Evolutionary conservation across 2,888 invertebrate genomes (phyloP).

Genomic region (Mimas tiliae): DNA sequence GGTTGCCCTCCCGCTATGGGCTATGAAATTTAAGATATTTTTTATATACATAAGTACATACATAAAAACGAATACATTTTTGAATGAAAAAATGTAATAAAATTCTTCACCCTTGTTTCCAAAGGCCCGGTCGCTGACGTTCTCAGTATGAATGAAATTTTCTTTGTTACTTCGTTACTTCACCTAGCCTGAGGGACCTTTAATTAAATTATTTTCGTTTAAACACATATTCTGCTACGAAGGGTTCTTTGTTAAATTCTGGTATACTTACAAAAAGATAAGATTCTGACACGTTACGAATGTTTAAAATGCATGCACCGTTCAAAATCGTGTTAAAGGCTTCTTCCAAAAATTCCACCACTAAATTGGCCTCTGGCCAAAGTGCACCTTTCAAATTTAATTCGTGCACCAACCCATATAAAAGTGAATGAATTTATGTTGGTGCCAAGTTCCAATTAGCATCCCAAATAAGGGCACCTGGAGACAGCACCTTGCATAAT

Average conservation of each 20-base stretch:
- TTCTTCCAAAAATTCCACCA: neutral
- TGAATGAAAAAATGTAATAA: neutral
- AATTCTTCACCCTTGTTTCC: neutral
- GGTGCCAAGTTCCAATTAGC: neutral
- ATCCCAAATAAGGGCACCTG: neutral
- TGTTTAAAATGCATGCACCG: neutral
- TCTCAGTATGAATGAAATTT: slow-evolving; percentile 3
- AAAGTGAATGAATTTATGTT: neutral
- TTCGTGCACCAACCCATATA: neutral
- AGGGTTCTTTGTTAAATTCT: neutral
- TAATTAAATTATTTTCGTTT: slow-evolving; percentile 4
- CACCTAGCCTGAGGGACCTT: neutral
- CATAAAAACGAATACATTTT: too few relatives aligned
- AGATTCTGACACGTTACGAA: too few relatives aligned
- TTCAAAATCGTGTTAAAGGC: neutral
- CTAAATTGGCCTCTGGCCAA: neutral
- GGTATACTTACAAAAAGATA: too few relatives aligned
- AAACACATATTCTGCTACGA: neutral
- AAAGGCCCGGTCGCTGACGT: neutral
- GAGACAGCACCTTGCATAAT: too few relatives aligned
- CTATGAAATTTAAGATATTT: too few relatives aligned
- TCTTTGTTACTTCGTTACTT: neutral
- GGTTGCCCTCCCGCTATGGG: too few relatives aligned
- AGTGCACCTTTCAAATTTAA: neutral
- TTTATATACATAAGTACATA: too few relatives aligned